Conservation (phyloP, 1,140 invertebrate species). For the Drosophila hydei region DNA sequence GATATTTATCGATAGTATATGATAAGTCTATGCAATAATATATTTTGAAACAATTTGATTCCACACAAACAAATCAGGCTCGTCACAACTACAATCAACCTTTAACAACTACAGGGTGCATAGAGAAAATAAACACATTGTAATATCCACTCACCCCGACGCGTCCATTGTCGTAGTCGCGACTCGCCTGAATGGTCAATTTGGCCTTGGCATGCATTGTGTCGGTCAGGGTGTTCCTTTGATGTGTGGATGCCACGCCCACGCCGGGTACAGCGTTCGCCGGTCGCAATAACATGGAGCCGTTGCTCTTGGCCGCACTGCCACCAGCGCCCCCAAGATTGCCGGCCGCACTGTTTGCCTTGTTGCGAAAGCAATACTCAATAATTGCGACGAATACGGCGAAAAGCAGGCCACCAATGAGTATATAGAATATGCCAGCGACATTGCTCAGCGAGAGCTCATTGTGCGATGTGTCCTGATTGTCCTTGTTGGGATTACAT, state of each 20-base stretch:
- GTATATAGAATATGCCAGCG: slow-evolving; percentile 99
- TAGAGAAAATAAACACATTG: not conserved
- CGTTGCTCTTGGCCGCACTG: slow-evolving; percentile 84
- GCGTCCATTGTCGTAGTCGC: slow-evolving; percentile 90
- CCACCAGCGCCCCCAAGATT: slow-evolving; percentile 44
- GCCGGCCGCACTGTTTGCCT: slow-evolving; percentile 74
- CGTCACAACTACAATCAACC: no score
- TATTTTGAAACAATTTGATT: no score
- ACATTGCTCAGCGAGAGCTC: slow-evolving; percentile 98
- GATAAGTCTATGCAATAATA: no score
- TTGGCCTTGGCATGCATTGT: slow-evolving; percentile 95
- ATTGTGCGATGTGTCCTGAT: slow-evolving; percentile 90
- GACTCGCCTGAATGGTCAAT: slow-evolving; percentile 90
- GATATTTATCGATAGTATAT: no score
- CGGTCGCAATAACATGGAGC: slow-evolving; percentile 67
- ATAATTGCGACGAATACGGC: slow-evolving; percentile 94
- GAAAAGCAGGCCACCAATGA: slow-evolving; percentile 95
- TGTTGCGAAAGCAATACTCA: slow-evolving; percentile 96
- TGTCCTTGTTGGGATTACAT: slow-evolving; percentile 88
- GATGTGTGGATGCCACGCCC: slow-evolving; percentile 84
- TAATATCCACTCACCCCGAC: slow-evolving; percentile 83
- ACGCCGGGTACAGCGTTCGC: slow-evolving; percentile 78
- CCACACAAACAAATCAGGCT: no score
- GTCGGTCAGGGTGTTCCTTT: slow-evolving; percentile 91
- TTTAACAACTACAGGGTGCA: no score